Evolutionary conservation across 2,113 vertebrate species (phyloP).

Genomic region (Lasiurus borealis): DNA sequence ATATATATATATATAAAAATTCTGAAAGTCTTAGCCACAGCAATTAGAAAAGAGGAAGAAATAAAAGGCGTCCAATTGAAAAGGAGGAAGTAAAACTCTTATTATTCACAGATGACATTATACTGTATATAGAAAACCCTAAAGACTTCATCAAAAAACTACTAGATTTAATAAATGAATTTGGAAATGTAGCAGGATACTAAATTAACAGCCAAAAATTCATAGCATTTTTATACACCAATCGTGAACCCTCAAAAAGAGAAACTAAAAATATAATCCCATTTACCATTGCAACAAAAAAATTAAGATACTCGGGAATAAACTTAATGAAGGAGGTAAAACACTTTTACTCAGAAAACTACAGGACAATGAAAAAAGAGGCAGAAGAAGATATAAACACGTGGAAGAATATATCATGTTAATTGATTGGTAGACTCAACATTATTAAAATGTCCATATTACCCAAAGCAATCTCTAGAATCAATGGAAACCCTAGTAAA

Average conservation of each 20-base stretch:
- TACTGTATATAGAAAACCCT: neutral
- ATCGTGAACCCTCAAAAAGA: neutral
- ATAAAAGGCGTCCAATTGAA: neutral
- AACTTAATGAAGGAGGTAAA: neutral
- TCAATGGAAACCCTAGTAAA: neutral
- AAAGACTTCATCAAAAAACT: neutral
- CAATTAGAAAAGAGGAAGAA: neutral
- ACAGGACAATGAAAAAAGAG: neutral
- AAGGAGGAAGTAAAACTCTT: neutral
- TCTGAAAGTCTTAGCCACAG: neutral
- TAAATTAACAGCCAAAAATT: neutral
- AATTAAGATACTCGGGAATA: neutral
- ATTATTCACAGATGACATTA: neutral
- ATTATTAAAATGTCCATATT: neutral
- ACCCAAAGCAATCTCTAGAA: neutral
- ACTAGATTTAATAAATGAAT: neutral
- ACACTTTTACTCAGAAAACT: neutral
- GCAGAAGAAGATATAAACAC: neutral
- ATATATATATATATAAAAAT: neutral
- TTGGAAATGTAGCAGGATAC: neutral
- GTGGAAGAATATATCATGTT: neutral
- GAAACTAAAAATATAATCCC: neutral
- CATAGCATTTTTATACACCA: neutral
- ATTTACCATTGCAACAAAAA: neutral
- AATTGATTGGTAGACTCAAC: neutral